Base-by-base conservation (phyloP, 37 sponge, comb jelly and placozoan genomes). In the Aplysina aerophoba region DNA sequence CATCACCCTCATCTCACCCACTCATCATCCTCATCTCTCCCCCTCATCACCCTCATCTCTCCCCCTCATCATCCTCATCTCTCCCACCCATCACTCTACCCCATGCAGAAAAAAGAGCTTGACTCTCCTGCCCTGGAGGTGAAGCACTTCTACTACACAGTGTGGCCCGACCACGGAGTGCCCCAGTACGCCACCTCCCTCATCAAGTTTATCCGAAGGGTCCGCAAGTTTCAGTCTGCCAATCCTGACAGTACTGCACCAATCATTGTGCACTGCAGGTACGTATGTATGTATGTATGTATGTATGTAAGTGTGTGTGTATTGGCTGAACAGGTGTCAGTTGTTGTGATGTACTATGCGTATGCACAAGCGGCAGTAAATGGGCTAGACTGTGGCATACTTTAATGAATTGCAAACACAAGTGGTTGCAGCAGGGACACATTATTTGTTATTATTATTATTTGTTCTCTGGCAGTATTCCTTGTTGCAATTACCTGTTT, bases 141-240 rank as follows among this genome's bases (percentile, higher is more conserved):
- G n/a, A 87, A 61, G 24, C 95, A 95, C 64, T 95, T 91, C 83
- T 88, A 86, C 35, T 95, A 89, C 84, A 77, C 91, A 3, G 83
- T 88, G 62, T 95, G 95, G 95, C 95, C 95, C 5, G 94, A 95
- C 35, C 93, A 95, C 80, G 93, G 95, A 21, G 95, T 95, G 22
- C 95, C 95, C 5, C 63, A 87, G 77, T 93, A 82, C 83, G 78
- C 95, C 64, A 95, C 93, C 24, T 74, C 93, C 31, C 83, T 95
- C 37, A 86, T 95, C 30, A 89, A 36, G 36, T 95, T 92, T 68
- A 92, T 93, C 58, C 37, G 59, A 2, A 85, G 90, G 30, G 90
- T 92, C 38, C 82, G 87, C 53, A 62, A 73, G 13, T 83, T 86
- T 25, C 65, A 35, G 22, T 35, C 62, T 12, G 27, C 81, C 63